Evolutionary conservation across 2,113 vertebrate genomes (phyloP), one percentile per base, ranked within the genome.

Genomic region (Perognathus longimembris): DNA sequence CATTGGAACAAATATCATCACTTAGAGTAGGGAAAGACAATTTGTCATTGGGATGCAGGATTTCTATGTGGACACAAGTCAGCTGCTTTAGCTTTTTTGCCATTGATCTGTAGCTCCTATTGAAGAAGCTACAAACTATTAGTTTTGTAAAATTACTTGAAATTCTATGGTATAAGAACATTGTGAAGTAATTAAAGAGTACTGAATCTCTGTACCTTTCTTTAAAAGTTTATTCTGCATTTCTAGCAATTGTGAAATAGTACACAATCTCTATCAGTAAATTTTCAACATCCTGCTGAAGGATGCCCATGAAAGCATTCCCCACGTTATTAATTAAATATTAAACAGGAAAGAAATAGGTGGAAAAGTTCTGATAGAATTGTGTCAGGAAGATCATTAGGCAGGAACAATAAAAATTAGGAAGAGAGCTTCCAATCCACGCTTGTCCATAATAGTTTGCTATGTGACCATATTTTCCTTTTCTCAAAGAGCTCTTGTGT

Each of bases 101-200:
- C 8, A 64, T 21, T 88, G 40, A 70, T 85, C 1, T 76, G 1
- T 20, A 2, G 30, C 57, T n/a, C 45, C 42, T 69, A 18, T 30
- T 38, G 28, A 76, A 92, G 59, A 66, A 86, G 24, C 15, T 76
- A 30, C 5, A 86, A 34, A 61, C 32, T 73, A 32, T 57, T 80
- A 42, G 26, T 90, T 95, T 45, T 77, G 17, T 28, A 92, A 94
- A 93, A 89, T 63, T 69, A 34, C 17, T 45, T 61, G 36, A 45
- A 7, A 77, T 77, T 89, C 24, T 26, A 5, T 24, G 3, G 7
- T 30, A 84, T 10, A 89, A 86, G 9, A 59, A 6, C 32, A 2
- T 77, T 80, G 80, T 36, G n/a, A 93, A 73, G 3, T 30, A 88
- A 66, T 32, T 70, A 71, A 1, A 81, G 86, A 64, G 11, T 92